A percentile compares a stretch with the other conserved stretches of the same genome.
These are phyloP conservation scores for Cebidichthys violaceus DNA, from an alignment of 2,113 vertebrate genomes.

Conservation along the genomic window DNA sequence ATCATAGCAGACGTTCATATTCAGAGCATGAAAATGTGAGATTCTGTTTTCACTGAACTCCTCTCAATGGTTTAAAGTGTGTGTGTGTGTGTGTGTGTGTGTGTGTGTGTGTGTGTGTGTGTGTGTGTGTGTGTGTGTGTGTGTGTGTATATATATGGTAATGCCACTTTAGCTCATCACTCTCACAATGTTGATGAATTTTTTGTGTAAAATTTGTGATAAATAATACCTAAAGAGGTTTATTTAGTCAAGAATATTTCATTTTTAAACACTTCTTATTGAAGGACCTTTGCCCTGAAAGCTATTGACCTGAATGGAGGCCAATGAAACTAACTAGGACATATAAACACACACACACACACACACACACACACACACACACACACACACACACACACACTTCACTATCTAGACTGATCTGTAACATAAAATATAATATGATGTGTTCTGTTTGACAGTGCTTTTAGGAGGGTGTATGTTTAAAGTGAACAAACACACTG, in stretches of 20 bases:
- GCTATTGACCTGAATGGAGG: not conserved
- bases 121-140: not conserved
- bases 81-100: too few species aligned
- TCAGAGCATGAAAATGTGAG: not conserved
- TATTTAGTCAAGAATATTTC: not conserved
- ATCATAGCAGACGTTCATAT: not conserved
- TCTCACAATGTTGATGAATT: not conserved
- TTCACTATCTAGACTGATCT: not conserved
- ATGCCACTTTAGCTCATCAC: not conserved
- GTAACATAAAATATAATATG: not conserved
- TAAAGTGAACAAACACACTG: not conserved
- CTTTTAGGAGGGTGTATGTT: not conserved
- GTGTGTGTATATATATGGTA: not conserved
- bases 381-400: not conserved
- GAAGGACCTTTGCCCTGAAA: conserved; percentile 33
- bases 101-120: too few species aligned
- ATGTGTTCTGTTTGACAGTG: not conserved
- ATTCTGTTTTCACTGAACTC: not conserved
- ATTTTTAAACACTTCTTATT: not conserved
- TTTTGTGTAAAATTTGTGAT: not conserved
- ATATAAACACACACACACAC: not conserved
- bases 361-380: conserved; percentile 9
- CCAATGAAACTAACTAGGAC: not conserved
- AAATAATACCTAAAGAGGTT: not conserved
- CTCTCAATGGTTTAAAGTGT: not conserved